phyloP scores from a whole-genome alignment of 2,888 invertebrate species.

The Ormia ochracea region DNA sequence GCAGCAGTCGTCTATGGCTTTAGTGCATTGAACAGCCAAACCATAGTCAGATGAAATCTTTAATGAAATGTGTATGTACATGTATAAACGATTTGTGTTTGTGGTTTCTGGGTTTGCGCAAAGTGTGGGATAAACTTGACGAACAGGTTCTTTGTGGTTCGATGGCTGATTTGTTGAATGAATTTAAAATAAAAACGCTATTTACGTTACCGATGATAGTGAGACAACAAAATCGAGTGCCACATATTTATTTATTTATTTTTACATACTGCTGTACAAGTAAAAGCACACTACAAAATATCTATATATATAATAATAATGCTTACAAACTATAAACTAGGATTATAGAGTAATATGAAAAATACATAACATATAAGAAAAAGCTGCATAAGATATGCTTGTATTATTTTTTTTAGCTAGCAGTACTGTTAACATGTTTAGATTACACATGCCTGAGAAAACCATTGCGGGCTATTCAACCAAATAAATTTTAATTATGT shows the following conservation, averaged over 20 bases:
- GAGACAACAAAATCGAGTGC: constrained; percentile 27
- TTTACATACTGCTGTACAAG: background rate
- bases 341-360: too few species aligned
- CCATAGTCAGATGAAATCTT: background rate
- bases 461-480: too few species aligned
- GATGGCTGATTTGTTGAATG: background rate
- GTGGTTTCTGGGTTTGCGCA: constrained; percentile 13
- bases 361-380: too few species aligned
- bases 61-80: background rate
- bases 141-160: constrained; percentile 43
- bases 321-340: too few species aligned
- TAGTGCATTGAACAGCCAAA: background rate
- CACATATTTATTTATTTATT: background rate
- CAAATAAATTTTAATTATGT: too few species aligned
- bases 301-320: background rate
- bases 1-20: too few species aligned
- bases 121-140: constrained; percentile 45
- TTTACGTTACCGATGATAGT: background rate
- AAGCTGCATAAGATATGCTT: too few species aligned
- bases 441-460: too few species aligned
- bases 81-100: constrained; percentile 28
- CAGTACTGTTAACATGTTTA: too few species aligned
- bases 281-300: background rate
- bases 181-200: background rate
- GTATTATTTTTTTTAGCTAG: too few species aligned